Base-by-base conservation (phyloP, 2,113 vertebrate species). In the Galbula dea region DNA sequence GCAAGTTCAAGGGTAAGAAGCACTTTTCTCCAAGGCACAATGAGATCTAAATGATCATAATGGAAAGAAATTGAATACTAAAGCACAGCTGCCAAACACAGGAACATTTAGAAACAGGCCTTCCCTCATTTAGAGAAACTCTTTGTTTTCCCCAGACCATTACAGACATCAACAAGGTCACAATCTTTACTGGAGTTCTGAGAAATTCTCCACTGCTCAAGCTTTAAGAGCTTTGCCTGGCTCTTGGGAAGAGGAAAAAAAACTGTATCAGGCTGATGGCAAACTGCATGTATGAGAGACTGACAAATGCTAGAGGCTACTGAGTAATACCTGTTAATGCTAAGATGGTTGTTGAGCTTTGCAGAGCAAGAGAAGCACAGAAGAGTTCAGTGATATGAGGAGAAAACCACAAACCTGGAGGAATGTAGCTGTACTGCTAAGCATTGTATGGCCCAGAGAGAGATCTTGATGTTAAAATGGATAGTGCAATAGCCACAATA, bases 191-290 rank as follows among this genome's bases (percentile, higher is more conserved):
- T 9, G 27, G 5, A 83, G 48, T 86, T 92, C 91, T 90, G 27
- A 90, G 85, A 94, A 94, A 92, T 77, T 61, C 76, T 49, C 80
- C 2, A 7, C 45, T 29, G 14, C 55, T 88, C 4, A 6, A 88
- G 78, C 74, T 89, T 68, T 36, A 90, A 92, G 66, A 78, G 81
- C 29, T 95, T 90, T 82, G 22, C 72, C 93, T 78, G 45, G 41
- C 46, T 84, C 77, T 41, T 57, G 18, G 32, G 29, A 84, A 79
- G 58, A 86, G 62, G n/a, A n/a, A n/a, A 63, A 81, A 45, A 37
- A 65, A 59, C 49, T 21, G 7, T 32, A 61, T 26, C 18, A 39
- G 27, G 51, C 78, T 67, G 78, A 75, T 0, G 3, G 32, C 34
- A 77, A 73, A 68, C 46, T 17, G 39, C 29, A 5, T 19, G 18